Evolutionary conservation across 2,113 vertebrate genomes (phyloP).

Genomic region (Chaetops frenatus): DNA sequence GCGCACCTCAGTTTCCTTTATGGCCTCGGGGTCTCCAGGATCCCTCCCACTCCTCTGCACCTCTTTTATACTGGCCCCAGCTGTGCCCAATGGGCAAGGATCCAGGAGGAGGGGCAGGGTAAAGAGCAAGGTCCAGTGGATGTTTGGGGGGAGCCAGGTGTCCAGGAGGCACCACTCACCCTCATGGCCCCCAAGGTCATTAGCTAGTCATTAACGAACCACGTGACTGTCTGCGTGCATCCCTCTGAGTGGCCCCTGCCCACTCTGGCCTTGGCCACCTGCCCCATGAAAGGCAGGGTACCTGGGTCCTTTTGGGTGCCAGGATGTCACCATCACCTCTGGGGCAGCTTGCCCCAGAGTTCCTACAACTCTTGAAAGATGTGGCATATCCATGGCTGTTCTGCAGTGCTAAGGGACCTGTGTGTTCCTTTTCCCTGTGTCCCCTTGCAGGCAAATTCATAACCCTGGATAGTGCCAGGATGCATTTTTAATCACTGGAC

Average conservation of each 20-base stretch:
- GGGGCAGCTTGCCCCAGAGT: background rate
- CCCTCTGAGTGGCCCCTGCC: background rate
- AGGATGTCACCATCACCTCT: background rate
- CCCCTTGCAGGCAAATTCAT: background rate
- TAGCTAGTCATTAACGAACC: slow-evolving; percentile 17
- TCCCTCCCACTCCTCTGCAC: background rate
- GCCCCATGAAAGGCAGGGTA: background rate
- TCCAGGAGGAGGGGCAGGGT: slow-evolving; percentile 11
- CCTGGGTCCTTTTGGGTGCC: background rate
- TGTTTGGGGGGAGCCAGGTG: background rate
- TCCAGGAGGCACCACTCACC: background rate
- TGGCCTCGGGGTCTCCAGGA: background rate
- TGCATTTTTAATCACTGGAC: background rate
- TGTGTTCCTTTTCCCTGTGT: background rate
- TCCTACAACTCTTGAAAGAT: background rate
- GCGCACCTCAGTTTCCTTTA: background rate
- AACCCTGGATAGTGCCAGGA: background rate
- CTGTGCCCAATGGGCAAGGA: background rate
- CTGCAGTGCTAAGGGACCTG: background rate
- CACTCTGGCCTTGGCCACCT: background rate
- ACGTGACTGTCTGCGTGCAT: rapidly evolving
- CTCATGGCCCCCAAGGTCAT: background rate
- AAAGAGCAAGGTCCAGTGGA: slow-evolving; percentile 14
- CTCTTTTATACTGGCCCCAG: slow-evolving; percentile 24
- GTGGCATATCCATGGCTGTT: background rate